These are phyloP conservation scores for Mastomys coucha DNA, from an alignment of 2,113 vertebrate genomes.

Conservation along the genomic window DNA sequence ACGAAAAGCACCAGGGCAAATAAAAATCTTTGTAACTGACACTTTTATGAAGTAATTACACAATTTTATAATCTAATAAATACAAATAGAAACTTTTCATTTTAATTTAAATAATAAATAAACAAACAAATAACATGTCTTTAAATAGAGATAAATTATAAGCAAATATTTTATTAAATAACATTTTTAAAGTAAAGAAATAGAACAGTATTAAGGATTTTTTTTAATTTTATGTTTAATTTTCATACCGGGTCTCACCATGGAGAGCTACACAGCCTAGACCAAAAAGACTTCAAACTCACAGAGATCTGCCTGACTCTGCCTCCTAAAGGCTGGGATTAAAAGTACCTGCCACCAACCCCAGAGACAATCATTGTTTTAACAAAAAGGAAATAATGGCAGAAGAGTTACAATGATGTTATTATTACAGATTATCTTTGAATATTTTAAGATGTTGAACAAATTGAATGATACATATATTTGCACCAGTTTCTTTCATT, in stretches of 20 bases:
- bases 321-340: not conserved
- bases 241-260: not conserved
- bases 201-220: not conserved
- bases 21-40: not conserved
- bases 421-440: not conserved
- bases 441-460: not conserved
- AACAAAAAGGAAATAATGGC: not conserved
- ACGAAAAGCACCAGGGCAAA: not conserved
- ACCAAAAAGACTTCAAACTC: not conserved
- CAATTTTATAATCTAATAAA: not conserved
- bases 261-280: not conserved
- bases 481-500: not conserved
- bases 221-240: not conserved
- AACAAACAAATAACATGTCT: not conserved
- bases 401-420: not conserved
- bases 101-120: not conserved
- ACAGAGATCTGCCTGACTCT: not conserved
- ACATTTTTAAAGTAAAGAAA: not conserved
- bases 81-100: not conserved
- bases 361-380: not conserved
- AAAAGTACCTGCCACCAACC: not conserved
- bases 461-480: not conserved
- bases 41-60: not conserved
- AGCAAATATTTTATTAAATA: constrained; percentile 4
- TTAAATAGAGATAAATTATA: not conserved